Evolutionary conservation across 2,113 vertebrate species (phyloP).

Genomic region (Hyperopisus bebe): DNA sequence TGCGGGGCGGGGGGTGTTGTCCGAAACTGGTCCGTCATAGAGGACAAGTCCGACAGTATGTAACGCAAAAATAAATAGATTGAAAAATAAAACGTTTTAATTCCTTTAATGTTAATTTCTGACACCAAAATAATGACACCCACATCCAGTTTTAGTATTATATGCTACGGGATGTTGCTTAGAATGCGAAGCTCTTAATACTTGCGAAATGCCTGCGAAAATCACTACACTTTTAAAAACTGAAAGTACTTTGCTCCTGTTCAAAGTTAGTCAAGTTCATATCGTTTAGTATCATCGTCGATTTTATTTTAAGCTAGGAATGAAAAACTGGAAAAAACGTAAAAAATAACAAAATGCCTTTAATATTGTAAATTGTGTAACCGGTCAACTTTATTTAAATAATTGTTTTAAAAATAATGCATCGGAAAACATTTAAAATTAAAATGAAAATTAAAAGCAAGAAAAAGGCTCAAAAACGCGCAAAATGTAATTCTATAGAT

Average conservation of each 20-base stretch:
- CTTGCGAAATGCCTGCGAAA: neutral
- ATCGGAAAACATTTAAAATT: slow-evolving; percentile 17
- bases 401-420: slow-evolving; percentile 15
- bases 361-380: neutral
- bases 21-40: neutral
- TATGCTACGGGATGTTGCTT: neutral
- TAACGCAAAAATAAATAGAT: neutral
- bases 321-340: neutral
- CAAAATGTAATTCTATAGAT: neutral
- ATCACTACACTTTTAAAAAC: neutral
- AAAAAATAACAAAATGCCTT: neutral
- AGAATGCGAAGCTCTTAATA: neutral
- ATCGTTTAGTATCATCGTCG: neutral
- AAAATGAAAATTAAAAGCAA: neutral
- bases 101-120: neutral
- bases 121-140: neutral
- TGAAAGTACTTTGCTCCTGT: neutral
- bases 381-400: neutral
- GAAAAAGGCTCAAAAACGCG: neutral
- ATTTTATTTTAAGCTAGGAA: neutral
- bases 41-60: neutral
- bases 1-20: neutral
- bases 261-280: slow-evolving; percentile 37
- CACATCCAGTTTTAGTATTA: neutral
- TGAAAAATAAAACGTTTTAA: neutral